Percentiles rank a stretch among this genome's conserved stretches.
Evolutionary conservation across 2,888 invertebrate genomes (phyloP).

Genomic region (Notodonta dromedarius): DNA sequence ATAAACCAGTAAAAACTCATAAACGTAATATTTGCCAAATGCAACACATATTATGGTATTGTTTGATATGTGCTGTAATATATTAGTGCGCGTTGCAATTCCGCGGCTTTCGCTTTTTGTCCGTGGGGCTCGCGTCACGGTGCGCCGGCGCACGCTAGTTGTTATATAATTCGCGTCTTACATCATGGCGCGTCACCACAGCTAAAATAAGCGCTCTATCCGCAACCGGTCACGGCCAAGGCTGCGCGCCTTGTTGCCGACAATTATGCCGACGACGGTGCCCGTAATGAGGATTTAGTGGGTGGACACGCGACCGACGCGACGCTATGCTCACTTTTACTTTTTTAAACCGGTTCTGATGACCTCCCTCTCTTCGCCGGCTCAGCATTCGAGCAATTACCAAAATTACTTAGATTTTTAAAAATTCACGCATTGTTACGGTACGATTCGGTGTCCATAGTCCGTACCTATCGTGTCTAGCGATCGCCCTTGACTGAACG

Average conservation of each 20-base stretch:
- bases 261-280: constrained; percentile 72
- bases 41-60: constrained; percentile 8
- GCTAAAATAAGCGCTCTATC: constrained; percentile 80
- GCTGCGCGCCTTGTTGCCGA: constrained; percentile 73
- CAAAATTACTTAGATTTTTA: constrained; percentile 25
- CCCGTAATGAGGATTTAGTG: constrained; percentile 81
- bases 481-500: constrained; percentile 80
- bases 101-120: constrained; percentile 79
- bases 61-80: constrained; percentile 29
- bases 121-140: constrained; percentile 46
- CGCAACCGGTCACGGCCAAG: constrained; percentile 81
- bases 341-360: constrained; percentile 74
- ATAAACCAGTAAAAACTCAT: no score
- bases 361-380: constrained; percentile 61
- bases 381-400: constrained; percentile 25
- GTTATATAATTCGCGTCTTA: constrained; percentile 73
- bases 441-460: constrained; percentile 33
- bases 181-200: constrained; percentile 77
- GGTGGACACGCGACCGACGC: constrained; percentile 73
- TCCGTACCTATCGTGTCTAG: constrained; percentile 66
- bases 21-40: no score
- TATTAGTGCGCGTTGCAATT: constrained; percentile 54
- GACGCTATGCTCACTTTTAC: constrained; percentile 73
- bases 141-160: constrained; percentile 59
- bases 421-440: constrained; percentile 36